Evolutionary conservation across 1,140 invertebrate genomes (phyloP).

Genomic region (Drosophila ambigua): DNA sequence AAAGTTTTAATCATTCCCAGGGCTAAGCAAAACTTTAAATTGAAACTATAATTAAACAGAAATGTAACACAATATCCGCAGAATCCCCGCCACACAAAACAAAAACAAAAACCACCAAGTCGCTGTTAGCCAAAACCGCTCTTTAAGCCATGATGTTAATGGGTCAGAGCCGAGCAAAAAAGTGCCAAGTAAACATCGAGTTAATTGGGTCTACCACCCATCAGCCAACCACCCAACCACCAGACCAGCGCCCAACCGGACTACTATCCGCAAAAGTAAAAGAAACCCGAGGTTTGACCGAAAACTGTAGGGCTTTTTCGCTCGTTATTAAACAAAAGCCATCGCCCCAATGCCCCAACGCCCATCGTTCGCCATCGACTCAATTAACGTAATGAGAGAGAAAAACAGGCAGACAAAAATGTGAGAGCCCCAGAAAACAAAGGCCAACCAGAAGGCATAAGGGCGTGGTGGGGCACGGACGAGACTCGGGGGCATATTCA

Average conservation of each 20-base stretch:
- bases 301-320: no score
- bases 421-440: conserved; percentile 18
- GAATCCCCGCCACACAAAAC: neutral
- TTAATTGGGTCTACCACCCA: conserved; percentile 11
- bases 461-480: neutral
- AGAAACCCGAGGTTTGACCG: conserved; percentile 2
- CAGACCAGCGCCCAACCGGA: neutral
- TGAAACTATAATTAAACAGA: no score
- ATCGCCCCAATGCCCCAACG: neutral
- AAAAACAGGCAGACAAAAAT: conserved; percentile 31
- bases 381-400: conserved; percentile 53
- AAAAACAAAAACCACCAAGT: neutral
- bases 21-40: no score
- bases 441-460: conserved; percentile 20
- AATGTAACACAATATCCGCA: no score
- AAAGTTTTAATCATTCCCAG: no score
- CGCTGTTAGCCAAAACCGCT: neutral
- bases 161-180: conserved; percentile 13
- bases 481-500: neutral
- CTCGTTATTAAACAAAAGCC: conserved; percentile 13
- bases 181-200: conserved; percentile 20
- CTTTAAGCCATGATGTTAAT: conserved; percentile 7
- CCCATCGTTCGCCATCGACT: conserved; percentile 18
- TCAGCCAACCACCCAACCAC: no score
- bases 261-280: conserved; percentile 13